phyloP scores from a whole-genome alignment of 2,888 invertebrate species.

The Muschampia plurimacula region DNA sequence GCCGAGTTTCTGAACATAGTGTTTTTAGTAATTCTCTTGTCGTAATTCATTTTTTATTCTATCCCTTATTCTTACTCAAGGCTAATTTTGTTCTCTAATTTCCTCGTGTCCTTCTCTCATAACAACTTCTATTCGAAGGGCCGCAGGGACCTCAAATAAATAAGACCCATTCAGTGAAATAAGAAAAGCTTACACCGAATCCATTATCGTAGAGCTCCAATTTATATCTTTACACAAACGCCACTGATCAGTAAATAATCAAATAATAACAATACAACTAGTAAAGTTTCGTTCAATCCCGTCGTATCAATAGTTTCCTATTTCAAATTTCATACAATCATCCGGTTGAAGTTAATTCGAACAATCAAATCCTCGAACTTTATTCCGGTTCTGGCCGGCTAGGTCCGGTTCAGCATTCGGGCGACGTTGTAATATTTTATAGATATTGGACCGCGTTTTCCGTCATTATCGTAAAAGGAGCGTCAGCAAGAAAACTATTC shows the following conservation, averaged over 20 bases:
- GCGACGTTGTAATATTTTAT: constrained; percentile 76
- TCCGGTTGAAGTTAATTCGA: constrained; percentile 63
- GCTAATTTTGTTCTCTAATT: background rate
- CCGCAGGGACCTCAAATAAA: background rate
- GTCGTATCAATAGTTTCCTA: constrained; percentile 48
- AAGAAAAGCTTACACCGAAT: constrained; percentile 12
- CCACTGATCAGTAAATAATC: constrained; percentile 12
- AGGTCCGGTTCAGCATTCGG: constrained; percentile 51
- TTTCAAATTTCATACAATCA: constrained; percentile 47
- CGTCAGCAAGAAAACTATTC: constrained; percentile 85
- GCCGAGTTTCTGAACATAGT: background rate
- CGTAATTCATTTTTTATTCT: background rate
- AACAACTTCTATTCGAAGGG: background rate
- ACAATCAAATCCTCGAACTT: constrained; percentile 66
- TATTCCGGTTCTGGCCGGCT: constrained; percentile 50
- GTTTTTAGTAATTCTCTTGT: background rate
- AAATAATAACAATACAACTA: constrained; percentile 32
- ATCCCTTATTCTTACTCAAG: background rate
- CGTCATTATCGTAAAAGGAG: constrained; percentile 84
- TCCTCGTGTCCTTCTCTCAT: background rate
- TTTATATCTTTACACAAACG: constrained; percentile 3
- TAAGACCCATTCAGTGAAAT: constrained; percentile 1
- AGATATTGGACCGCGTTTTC: constrained; percentile 83
- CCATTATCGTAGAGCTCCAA: constrained; percentile 3
- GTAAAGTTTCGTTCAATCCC: constrained; percentile 9